phyloP scores from a whole-genome alignment of 2,797 vertebrate species.

The Uromys caudimaculatus region DNA sequence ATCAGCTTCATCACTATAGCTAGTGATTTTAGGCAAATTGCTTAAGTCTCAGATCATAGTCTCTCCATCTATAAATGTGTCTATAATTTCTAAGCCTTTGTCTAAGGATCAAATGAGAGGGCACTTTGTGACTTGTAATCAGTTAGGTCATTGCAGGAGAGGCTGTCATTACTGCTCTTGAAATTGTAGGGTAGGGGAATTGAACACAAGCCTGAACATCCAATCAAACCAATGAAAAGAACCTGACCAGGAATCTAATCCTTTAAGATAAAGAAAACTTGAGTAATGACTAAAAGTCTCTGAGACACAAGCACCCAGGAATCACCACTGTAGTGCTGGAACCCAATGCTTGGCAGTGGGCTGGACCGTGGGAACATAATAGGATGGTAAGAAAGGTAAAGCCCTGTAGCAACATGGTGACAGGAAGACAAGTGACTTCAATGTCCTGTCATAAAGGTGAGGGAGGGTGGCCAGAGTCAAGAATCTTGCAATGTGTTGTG shows the following conservation, averaged over 20 bases:
- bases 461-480: not conserved
- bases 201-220: not conserved
- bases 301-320: not conserved
- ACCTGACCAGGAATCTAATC: not conserved
- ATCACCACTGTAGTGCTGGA: not conserved
- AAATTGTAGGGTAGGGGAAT: not conserved
- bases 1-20: not conserved
- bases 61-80: not conserved
- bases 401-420: not conserved
- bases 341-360: not conserved
- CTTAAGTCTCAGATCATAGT: not conserved
- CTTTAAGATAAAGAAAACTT: slow-evolving; percentile 19
- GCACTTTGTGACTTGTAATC: not conserved
- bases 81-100: slow-evolving; percentile 9
- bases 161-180: not conserved
- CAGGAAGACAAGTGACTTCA: not conserved
- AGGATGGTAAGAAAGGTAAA: not conserved
- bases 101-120: slow-evolving; percentile 1
- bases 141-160: not conserved
- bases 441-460: not conserved
- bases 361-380: not conserved
- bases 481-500: not conserved
- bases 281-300: not conserved
- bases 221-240: slow-evolving; percentile 25
- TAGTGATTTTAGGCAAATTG: not conserved